Evolutionary conservation across 2,888 invertebrate genomes (phyloP), one percentile per base, ranked within the genome.

Genomic region (Actias luna): DNA sequence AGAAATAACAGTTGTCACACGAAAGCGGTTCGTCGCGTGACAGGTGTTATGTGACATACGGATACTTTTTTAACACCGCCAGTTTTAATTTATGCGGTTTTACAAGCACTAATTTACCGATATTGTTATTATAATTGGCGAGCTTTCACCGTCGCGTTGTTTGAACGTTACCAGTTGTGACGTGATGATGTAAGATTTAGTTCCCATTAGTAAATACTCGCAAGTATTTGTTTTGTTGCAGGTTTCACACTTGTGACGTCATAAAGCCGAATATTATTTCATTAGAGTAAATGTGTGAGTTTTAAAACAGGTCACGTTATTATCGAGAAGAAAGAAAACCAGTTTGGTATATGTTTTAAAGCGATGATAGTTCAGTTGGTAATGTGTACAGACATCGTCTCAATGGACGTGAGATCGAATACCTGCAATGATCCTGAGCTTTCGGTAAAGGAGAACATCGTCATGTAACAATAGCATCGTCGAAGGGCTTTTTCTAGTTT

Each of bases 91-190:
- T 69, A 75, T 71, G 73, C 71, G 70, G 68, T 74, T n/a, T n/a
- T 71, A 67, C 70, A 75, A 76, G 75, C 70, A 76, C 72, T 69
- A 69, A 72, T 74, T 71, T 75, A 65, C 66, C 67, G 71, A 76
- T 78, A 69, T 75, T 77, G 71, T 69, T 74, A 71, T 73, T 68
- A 71, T 73, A 73, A 77, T 76, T 71, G 71, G 68, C n/a, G 72
- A 67, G 69, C 74, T 71, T 70, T 74, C 68, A 64, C 69, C 70
- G 63, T 69, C 63, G 60, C 61, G 64, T 35, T 57, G 55, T 63
- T 59, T 63, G 65, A 60, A 65, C 62, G 52, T 33, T 62, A 65
- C 62, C 63, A 60, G 55, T 29, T 61, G 31, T 59, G 58, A 57
- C 64, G 42, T 42, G 65, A 64, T 69, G 52, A 64, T 58, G 42